Conservation (phyloP, 2,113 vertebrate genomes). For the Mixornis gularis region DNA sequence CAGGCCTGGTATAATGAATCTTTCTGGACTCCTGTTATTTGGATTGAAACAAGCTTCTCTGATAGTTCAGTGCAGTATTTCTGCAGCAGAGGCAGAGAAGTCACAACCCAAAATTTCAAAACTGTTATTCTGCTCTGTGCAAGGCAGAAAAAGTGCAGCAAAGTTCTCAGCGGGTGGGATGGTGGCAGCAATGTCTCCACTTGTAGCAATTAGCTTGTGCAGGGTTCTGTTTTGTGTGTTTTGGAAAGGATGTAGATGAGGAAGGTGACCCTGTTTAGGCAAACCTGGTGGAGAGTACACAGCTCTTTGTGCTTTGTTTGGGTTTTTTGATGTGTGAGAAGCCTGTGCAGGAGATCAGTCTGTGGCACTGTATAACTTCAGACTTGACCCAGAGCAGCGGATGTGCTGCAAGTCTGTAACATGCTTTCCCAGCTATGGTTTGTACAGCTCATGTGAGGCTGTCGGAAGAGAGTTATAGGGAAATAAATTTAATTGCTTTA, state of each 20-base stretch:
- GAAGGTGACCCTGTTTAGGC: background rate
- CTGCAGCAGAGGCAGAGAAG: background rate
- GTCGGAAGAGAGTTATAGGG: background rate
- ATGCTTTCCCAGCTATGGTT: background rate
- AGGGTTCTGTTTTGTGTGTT: background rate
- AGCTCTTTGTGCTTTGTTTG: background rate
- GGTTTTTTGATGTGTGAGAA: background rate
- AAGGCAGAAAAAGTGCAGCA: background rate
- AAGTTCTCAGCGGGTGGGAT: background rate
- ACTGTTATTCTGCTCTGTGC: background rate
- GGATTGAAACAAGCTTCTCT: background rate
- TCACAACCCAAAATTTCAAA: background rate
- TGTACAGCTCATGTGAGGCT: background rate
- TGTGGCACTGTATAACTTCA: background rate
- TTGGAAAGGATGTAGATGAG: background rate
- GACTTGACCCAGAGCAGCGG: background rate
- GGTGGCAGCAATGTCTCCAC: background rate
- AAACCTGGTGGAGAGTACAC: background rate
- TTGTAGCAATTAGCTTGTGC: background rate
- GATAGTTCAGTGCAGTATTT: background rate
- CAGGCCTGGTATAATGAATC: background rate
- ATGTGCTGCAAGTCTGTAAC: background rate
- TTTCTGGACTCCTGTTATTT: background rate
- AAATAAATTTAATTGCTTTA: background rate
- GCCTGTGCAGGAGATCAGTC: background rate